Conservation (phyloP, 2,888 invertebrate genomes). For the Poecilobothrus nobilitatus region DNA sequence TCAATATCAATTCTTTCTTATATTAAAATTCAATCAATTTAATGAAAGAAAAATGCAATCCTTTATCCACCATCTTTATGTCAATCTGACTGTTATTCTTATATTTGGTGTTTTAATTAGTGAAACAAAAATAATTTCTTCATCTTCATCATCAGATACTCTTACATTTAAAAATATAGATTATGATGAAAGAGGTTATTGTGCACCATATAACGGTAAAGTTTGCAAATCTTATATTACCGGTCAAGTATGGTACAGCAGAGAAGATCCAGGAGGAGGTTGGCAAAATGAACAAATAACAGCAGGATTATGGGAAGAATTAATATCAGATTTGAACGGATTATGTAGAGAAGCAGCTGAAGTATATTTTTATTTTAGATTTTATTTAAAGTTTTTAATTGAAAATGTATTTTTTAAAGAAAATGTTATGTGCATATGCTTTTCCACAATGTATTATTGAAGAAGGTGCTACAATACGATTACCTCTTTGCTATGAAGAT, state of each 20-base stretch:
- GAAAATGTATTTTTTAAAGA: slow-evolving; percentile 44
- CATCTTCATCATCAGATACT: background rate
- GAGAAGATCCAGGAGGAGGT: slow-evolving; percentile 45
- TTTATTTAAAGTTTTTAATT: background rate
- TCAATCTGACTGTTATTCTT: background rate
- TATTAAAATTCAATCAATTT: background rate
- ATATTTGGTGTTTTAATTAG: background rate
- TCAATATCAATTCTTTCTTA: background rate
- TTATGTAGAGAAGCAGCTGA: slow-evolving; percentile 82
- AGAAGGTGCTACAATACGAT: slow-evolving; percentile 55
- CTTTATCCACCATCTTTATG: slow-evolving; percentile 2
- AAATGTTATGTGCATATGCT: slow-evolving; percentile 82
- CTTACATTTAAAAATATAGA: slow-evolving; percentile 13
- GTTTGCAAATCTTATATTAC: slow-evolving; percentile 61
- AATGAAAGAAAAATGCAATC: background rate
- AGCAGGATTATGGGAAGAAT: slow-evolving; percentile 74
- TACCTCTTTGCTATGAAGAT: slow-evolving; percentile 86
- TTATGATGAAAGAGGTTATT: slow-evolving; percentile 54
- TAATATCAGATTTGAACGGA: slow-evolving; percentile 68
- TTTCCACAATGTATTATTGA: slow-evolving; percentile 77
- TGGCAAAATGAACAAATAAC: slow-evolving; percentile 80
- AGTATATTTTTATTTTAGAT: slow-evolving; percentile 41
- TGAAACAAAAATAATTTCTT: background rate
- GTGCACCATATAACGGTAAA: slow-evolving; percentile 79
- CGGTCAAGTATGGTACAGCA: slow-evolving; percentile 70